Percentiles rank a stretch among this genome's conserved stretches.
phyloP scores from a whole-genome alignment of 2,113 vertebrate genomes.

The Edolisoma coerulescens region DNA sequence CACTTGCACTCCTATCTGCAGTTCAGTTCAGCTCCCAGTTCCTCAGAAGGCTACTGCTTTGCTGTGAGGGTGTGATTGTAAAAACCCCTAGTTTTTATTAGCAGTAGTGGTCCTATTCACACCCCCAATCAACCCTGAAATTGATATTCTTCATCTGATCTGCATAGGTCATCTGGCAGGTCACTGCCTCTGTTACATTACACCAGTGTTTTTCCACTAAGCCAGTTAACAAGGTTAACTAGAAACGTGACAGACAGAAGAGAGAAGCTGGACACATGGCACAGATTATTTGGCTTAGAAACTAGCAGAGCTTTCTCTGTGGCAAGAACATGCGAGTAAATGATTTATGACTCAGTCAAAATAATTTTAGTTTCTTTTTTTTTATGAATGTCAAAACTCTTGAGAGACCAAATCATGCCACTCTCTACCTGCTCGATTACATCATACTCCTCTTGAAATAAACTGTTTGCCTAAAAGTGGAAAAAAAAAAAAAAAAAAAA shows the following conservation, averaged over 20 bases:
- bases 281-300: conserved; percentile 31
- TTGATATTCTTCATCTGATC: conserved; percentile 56
- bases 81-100: not conserved
- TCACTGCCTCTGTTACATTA: conserved; percentile 37
- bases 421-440: not conserved
- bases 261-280: conserved; percentile 35
- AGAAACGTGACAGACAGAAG: conserved; percentile 33
- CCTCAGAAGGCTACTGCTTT: not conserved
- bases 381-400: not conserved
- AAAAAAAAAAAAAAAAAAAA: not conserved
- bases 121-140: conserved; percentile 29
- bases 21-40: not conserved
- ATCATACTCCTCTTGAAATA: not conserved
- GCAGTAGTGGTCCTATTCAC: not conserved
- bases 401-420: not conserved
- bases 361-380: not conserved
- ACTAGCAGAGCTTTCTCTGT: not conserved
- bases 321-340: not conserved
- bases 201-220: conserved; percentile 46
- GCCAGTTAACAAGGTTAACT: conserved; percentile 38
- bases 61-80: not conserved
- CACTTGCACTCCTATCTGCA: conserved; percentile 14
- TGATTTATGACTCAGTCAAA: conserved; percentile 10
- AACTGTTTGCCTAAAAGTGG: not conserved
- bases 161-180: conserved; percentile 47